Percentiles rank a stretch among this genome's conserved stretches.
Conservation (phyloP, 1,140 invertebrate genomes). For the Stegodyphus dumicola region DNA sequence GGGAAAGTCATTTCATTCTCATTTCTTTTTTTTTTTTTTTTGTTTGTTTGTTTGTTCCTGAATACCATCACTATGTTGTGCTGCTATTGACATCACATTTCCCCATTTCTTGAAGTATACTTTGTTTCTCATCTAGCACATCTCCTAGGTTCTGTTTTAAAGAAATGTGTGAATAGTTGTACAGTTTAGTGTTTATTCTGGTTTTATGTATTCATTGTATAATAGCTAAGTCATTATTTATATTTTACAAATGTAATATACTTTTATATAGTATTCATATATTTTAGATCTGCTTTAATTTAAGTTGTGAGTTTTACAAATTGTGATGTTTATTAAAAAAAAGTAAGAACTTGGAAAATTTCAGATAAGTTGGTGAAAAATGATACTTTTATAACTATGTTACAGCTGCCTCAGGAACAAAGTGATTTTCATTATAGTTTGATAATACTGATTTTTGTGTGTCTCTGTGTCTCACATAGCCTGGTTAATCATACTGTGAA, state of each 20-base stretch:
- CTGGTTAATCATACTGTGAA: too few relatives aligned
- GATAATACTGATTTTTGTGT: too few relatives aligned
- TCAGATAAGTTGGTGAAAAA: too few relatives aligned
- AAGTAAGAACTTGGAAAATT: too few relatives aligned
- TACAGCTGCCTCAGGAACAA: too few relatives aligned
- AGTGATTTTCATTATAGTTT: too few relatives aligned
- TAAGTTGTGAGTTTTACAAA: too few relatives aligned
- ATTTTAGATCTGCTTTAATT: too few relatives aligned
- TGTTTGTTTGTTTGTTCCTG: too few relatives aligned
- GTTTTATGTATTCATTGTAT: slow-evolving; percentile 23
- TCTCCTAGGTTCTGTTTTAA: neutral
- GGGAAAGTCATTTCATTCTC: slow-evolving; percentile 7
- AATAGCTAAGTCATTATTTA: slow-evolving; percentile 39
- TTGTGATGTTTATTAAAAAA: too few relatives aligned
- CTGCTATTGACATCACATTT: slow-evolving; percentile 15
- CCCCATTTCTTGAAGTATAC: slow-evolving; percentile 14
- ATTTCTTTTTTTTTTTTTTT: neutral
- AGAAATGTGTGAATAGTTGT: slow-evolving; percentile 45
- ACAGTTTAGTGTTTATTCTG: slow-evolving; percentile 12
- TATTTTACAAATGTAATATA: slow-evolving; percentile 40
- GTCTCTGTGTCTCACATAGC: too few relatives aligned
- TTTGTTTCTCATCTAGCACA: slow-evolving; percentile 6
- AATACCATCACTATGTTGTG: slow-evolving; percentile 16
- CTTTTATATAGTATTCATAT: neutral
- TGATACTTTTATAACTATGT: too few relatives aligned